Evolutionary conservation across 2,113 vertebrate species (phyloP).

Genomic region (Centropristis striata): DNA sequence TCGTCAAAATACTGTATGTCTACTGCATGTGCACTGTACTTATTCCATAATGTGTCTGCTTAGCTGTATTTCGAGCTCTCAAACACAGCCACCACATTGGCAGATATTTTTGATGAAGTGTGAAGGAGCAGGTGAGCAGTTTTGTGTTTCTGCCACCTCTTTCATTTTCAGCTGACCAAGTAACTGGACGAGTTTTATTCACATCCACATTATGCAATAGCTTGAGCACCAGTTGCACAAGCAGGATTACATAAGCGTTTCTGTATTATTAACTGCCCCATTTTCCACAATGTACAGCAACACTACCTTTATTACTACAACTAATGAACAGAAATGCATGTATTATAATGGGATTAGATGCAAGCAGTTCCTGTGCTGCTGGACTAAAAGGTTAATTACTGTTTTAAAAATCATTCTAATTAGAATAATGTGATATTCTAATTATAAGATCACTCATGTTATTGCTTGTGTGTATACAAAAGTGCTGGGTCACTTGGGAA

Average conservation of each 20-base stretch:
- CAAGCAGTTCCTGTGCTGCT: background rate
- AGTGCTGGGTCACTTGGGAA: background rate
- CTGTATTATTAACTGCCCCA: background rate
- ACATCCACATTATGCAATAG: constrained; percentile 7
- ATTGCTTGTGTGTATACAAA: background rate
- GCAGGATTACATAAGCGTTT: constrained; percentile 5
- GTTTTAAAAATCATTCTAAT: background rate
- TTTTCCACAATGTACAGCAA: constrained; percentile 6
- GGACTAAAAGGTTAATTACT: background rate
- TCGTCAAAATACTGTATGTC: background rate
- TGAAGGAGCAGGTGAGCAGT: constrained; percentile 4
- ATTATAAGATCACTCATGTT: constrained; percentile 1
- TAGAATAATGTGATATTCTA: background rate
- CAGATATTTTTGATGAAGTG: background rate
- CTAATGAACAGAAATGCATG: background rate
- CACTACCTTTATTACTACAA: background rate
- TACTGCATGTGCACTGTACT: background rate
- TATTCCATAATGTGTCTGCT: background rate
- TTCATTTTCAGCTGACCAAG: constrained; percentile 14
- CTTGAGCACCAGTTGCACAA: constrained; percentile 10
- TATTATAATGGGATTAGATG: background rate
- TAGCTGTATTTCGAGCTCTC: background rate
- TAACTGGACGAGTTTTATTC: background rate
- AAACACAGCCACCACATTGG: background rate
- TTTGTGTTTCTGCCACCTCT: background rate